Evolutionary conservation across 2,113 vertebrate species (phyloP).

Genomic region (Irena cyanogastra): DNA sequence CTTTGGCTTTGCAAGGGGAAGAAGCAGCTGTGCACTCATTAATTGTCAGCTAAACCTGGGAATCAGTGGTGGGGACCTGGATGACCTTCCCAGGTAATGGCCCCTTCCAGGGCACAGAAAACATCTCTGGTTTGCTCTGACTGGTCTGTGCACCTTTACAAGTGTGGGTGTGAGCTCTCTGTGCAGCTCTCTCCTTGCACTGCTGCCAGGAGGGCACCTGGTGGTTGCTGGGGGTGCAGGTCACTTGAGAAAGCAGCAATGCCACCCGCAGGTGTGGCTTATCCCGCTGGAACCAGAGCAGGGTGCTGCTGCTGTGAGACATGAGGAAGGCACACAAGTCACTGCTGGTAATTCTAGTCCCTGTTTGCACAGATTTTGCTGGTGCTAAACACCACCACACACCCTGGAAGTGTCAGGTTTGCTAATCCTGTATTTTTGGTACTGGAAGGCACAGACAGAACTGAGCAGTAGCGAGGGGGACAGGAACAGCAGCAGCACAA

Average conservation of each 20-base stretch:
- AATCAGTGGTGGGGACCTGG: not conserved
- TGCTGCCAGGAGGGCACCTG: not conserved
- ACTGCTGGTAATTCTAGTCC: not conserved
- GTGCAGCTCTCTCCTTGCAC: not conserved
- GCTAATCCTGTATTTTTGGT: not conserved
- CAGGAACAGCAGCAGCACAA: not conserved
- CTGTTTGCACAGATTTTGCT: not conserved
- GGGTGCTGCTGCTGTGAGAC: not conserved
- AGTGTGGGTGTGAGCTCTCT: not conserved
- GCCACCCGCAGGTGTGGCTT: not conserved
- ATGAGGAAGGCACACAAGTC: not conserved
- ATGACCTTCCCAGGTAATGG: not conserved
- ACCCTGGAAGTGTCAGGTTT: not conserved
- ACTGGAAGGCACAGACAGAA: constrained; percentile 27
- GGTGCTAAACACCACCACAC: not conserved
- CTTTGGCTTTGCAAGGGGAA: not conserved
- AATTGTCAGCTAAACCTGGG: not conserved
- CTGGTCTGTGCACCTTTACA: not conserved
- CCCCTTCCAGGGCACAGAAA: not conserved
- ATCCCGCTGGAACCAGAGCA: not conserved
- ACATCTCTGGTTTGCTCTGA: not conserved
- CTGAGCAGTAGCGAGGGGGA: not conserved
- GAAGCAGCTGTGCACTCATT: not conserved
- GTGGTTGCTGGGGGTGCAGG: fast-evolving
- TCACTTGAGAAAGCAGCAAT: not conserved